phyloP scores from a whole-genome alignment of 2,113 vertebrate genomes.

The Protobothrops mucrosquamatus region DNA sequence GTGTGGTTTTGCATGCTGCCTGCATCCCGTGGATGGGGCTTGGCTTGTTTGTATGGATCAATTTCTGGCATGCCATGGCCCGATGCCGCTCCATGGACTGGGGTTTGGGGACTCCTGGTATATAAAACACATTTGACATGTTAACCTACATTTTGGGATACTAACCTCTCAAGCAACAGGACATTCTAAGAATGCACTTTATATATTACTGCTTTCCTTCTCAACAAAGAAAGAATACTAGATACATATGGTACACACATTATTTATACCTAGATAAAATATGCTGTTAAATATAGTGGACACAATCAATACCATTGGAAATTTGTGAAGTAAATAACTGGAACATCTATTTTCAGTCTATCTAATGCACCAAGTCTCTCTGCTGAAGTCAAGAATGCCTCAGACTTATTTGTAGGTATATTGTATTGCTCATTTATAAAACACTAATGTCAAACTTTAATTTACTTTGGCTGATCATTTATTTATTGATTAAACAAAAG shows the following conservation, averaged over 20 bases:
- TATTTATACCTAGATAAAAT: background rate
- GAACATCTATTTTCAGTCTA: background rate
- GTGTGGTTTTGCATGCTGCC: too few relatives aligned
- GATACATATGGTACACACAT: background rate
- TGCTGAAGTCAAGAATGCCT: background rate
- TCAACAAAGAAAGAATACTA: background rate
- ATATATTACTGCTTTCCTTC: background rate
- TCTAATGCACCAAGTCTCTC: background rate
- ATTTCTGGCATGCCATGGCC: too few relatives aligned
- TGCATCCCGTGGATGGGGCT: too few relatives aligned
- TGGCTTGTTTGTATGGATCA: too few relatives aligned
- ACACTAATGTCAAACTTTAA: background rate
- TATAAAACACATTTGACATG: background rate
- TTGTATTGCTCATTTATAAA: background rate
- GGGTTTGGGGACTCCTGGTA: too few relatives aligned
- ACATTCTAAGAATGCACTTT: background rate
- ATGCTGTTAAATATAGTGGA: background rate
- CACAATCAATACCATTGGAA: background rate
- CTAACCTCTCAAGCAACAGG: background rate
- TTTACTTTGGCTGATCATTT: background rate
- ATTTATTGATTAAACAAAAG: background rate
- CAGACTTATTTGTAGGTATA: background rate
- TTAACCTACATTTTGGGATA: background rate
- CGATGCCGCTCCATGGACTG: too few relatives aligned
- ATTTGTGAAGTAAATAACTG: background rate